Evolutionary conservation across 2,113 vertebrate genomes (phyloP).

Genomic region (Ariopsis seemanni): DNA sequence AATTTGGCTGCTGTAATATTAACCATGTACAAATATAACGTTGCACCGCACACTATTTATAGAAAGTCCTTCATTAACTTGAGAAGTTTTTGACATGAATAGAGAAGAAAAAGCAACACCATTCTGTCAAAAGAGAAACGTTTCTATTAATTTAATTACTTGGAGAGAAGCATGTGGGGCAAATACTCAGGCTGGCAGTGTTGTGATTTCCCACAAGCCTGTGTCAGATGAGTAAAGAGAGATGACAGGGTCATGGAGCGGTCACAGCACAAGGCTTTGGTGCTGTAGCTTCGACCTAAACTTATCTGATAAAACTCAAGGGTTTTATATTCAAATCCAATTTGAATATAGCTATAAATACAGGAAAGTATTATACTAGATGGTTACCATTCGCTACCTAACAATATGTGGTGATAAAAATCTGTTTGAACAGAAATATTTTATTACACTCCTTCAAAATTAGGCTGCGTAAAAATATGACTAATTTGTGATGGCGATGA

Average conservation of each 20-base stretch:
- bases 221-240: slow-evolving; percentile 19
- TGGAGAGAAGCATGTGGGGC: not conserved
- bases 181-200: slow-evolving; percentile 5
- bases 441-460: not conserved
- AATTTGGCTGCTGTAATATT: not conserved
- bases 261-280: not conserved
- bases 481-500: not conserved
- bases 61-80: not conserved
- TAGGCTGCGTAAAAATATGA: not conserved
- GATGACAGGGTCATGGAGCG: slow-evolving; percentile 2
- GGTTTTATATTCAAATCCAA: not conserved
- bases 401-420: not conserved
- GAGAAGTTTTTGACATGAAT: not conserved
- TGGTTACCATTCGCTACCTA: not conserved
- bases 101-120: not conserved
- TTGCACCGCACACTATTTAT: not conserved
- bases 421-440: not conserved
- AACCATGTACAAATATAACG: not conserved
- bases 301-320: not conserved
- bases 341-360: not conserved
- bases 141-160: not conserved
- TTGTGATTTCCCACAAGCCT: slow-evolving; percentile 1
- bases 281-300: not conserved
- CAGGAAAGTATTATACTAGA: not conserved
- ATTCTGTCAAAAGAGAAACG: not conserved